A percentile compares a stretch with the other conserved stretches of the same genome.
These are phyloP conservation scores for Odontamblyopus rebecca DNA, from an alignment of 2,797 vertebrate species.

Conservation along the genomic window DNA sequence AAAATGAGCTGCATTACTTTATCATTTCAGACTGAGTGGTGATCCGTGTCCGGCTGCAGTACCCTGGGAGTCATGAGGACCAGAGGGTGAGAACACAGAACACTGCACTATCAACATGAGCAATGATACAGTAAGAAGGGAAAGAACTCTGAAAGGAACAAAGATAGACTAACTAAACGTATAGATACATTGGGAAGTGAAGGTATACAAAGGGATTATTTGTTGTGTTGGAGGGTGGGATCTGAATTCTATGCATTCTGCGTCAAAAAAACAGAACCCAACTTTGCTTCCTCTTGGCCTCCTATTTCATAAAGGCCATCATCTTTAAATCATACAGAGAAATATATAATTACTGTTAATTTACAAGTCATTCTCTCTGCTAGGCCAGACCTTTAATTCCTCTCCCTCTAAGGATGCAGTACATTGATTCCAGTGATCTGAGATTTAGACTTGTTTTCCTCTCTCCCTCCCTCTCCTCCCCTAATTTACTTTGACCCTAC, in stretches of 20 bases:
- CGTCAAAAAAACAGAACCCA: too few species aligned
- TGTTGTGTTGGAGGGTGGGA: too few species aligned
- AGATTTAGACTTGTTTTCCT: neutral
- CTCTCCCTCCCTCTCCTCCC: neutral
- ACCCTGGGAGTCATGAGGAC: slow-evolving; percentile 61
- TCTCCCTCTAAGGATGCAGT: neutral
- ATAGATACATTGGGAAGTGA: too few species aligned
- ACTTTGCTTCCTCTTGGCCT: too few species aligned
- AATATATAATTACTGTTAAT: too few species aligned
- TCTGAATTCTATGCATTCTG: too few species aligned
- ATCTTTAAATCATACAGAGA: too few species aligned
- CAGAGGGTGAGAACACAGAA: slow-evolving; percentile 55
- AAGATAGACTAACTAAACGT: too few species aligned
- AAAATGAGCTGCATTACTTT: neutral
- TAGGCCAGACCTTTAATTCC: neutral
- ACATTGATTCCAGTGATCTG: neutral
- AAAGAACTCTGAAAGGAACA: too few species aligned
- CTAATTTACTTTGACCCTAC: neutral
- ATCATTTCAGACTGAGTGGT: slow-evolving; percentile 2
- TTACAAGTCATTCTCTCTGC: neutral
- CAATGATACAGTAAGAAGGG: neutral
- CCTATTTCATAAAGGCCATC: too few species aligned
- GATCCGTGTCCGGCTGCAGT: slow-evolving; percentile 38
- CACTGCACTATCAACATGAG: slow-evolving; percentile 6
- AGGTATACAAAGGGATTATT: too few species aligned